Percentiles rank a stretch among this genome's conserved stretches.
These are phyloP conservation scores for Anadara kagoshimensis DNA, from an alignment of 1,140 invertebrate species.

Conservation along the genomic window DNA sequence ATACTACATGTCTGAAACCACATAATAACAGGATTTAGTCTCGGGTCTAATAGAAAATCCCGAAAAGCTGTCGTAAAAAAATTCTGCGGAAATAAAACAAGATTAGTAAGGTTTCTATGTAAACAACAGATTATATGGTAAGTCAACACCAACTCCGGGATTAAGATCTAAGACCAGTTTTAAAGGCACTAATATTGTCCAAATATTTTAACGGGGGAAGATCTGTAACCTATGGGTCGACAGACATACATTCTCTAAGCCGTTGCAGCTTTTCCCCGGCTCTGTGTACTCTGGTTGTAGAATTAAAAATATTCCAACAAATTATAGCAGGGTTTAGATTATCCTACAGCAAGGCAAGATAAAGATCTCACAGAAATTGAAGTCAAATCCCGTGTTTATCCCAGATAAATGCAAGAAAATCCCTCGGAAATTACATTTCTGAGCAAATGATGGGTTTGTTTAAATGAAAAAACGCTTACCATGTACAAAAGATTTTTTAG, in stretches of 20 bases:
- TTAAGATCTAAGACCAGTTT: conserved; percentile 4
- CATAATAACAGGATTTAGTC: no score
- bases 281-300: no score
- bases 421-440: conserved; percentile 34
- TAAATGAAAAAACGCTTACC: neutral
- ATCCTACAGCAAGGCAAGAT: conserved; percentile 25
- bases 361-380: conserved; percentile 31
- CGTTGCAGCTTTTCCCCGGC: neutral
- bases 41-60: no score
- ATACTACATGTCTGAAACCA: no score
- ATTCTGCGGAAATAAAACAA: no score
- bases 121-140: neutral
- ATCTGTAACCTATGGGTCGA: conserved; percentile 1
- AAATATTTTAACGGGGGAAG: conserved; percentile 12
- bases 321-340: conserved; percentile 18
- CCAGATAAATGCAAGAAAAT: conserved; percentile 25
- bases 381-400: conserved; percentile 29
- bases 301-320: no score
- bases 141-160: neutral
- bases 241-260: conserved; percentile 7
- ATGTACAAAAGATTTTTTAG: no score
- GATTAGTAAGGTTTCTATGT: no score
- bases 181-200: conserved; percentile 10
- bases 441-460: conserved; percentile 1
- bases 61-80: no score